A percentile compares a stretch with the other conserved stretches of the same genome.
phyloP scores from a whole-genome alignment of 2,113 vertebrate species.

The Cyphomyrus discorhynchus region DNA sequence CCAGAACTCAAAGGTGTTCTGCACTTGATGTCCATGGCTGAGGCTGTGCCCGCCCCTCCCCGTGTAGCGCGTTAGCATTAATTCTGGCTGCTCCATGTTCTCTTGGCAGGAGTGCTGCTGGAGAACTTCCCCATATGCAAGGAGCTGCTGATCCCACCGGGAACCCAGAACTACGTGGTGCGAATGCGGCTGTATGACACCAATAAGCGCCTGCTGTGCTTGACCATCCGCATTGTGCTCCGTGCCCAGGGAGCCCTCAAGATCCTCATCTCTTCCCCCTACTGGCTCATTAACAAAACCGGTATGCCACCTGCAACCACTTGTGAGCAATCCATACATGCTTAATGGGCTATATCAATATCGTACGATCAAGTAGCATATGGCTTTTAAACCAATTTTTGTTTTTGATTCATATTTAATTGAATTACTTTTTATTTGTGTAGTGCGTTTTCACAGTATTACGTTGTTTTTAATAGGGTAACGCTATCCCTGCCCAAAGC shows the following conservation, averaged over 20 bases:
- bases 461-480: not conserved
- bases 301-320: conserved; percentile 51
- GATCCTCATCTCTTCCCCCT: conserved; percentile 85
- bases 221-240: conserved; percentile 86
- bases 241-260: conserved; percentile 85
- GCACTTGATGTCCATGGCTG: not conserved
- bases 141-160: conserved; percentile 88
- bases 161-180: conserved; percentile 93
- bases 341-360: not conserved
- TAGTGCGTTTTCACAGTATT: not conserved
- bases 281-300: conserved; percentile 96
- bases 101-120: conserved; percentile 68
- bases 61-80: not conserved
- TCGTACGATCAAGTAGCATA: not conserved
- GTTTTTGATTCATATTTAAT: not conserved
- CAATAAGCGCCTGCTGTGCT: conserved; percentile 75
- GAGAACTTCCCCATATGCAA: conserved; percentile 89
- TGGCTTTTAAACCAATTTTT: not conserved
- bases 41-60: not conserved
- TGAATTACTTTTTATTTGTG: not conserved
- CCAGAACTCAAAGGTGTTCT: not conserved
- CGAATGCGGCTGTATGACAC: conserved; percentile 84
- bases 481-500: not conserved
- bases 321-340: not conserved
- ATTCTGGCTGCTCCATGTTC: not conserved